phyloP scores from a whole-genome alignment of 2,888 invertebrate species.

The Corythucha ciliata region DNA sequence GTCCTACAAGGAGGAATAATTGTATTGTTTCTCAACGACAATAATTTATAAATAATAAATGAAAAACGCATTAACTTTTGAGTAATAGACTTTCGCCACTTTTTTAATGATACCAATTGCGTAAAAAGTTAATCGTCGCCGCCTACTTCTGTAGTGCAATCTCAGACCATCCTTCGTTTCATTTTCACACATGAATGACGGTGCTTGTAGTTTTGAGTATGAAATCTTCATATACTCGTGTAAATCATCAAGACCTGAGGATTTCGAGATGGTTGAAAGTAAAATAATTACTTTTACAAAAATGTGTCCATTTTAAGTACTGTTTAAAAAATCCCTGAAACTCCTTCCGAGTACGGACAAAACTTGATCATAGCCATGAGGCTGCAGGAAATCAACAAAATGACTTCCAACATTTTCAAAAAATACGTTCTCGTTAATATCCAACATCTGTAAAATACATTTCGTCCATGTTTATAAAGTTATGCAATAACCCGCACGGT shows the following conservation, averaged over 20 bases:
- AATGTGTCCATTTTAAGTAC: constrained; percentile 40
- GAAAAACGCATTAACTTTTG: constrained; percentile 58
- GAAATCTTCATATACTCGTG: constrained; percentile 96
- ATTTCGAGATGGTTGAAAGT: background rate
- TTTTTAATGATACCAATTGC: constrained; percentile 93
- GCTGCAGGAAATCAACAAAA: constrained; percentile 86
- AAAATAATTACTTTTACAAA: background rate
- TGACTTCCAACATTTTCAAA: constrained; percentile 91
- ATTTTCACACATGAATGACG: constrained; percentile 94
- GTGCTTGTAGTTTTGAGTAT: constrained; percentile 80
- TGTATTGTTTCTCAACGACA: background rate
- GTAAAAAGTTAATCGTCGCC: constrained; percentile 90
- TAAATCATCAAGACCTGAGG: constrained; percentile 70
- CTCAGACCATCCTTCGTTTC: constrained; percentile 87
- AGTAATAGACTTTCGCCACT: constrained; percentile 87
- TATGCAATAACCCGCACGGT: too few species aligned
- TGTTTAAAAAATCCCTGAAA: constrained; percentile 91
- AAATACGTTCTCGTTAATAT: constrained; percentile 78
- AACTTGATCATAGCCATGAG: constrained; percentile 89
- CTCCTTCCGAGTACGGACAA: constrained; percentile 83
- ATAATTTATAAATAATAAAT: constrained; percentile 10
- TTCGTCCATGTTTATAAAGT: too few species aligned
- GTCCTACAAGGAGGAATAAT: constrained; percentile 45
- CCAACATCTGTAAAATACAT: constrained; percentile 56
- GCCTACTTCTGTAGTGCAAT: constrained; percentile 84